Base-by-base conservation (phyloP, 2,797 vertebrate genomes). In the Eulemur rubriventer region DNA sequence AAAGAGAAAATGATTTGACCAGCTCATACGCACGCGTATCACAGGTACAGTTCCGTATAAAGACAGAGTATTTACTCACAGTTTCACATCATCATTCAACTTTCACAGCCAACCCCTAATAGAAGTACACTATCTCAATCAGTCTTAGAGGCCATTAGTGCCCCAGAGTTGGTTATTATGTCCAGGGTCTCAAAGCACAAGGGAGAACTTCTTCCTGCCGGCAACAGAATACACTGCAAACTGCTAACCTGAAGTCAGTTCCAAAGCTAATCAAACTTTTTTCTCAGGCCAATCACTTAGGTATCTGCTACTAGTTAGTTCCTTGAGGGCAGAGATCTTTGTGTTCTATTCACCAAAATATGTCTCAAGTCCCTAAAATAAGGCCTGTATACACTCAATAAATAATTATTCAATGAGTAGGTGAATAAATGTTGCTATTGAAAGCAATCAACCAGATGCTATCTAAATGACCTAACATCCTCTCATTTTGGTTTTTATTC, bases 401-500 rank as follows among this genome's bases (percentile, higher is more conserved):
- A 92, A 63, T 41, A 92, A 89, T 10, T 72, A 33, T 65, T 75
- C 59, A 61, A 6, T 16, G 24, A 38, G 2, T 43, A 30, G 78
- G n/a, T 80, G 38, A 67, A 50, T 73, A 79, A 70, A 87, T 73
- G 59, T 48, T 92, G 69, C 50, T 89, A 94, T 11, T 59, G 8
- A 94, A 87, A 46, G 41, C 43, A 82, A 89, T 59, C 82, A 91
- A 87, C 11, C 38, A 67, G 63, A 59, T 85, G 41, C 28, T 59
- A 89, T 18, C 70, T 50, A 94, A 83, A 83, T 83, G 43, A 79
- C 26, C 46, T 48, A 91, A 88, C 30, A 91, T 35, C 48, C 67
- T 91, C 30, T 84, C 18, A 52, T 72, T 95, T 86, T 48, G 43
- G 69, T 57, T 97, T 97, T 80, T 72, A 91, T 63, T 16, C 50